Percentiles rank a stretch among this genome's conserved stretches.
Conservation (phyloP, 2,797 vertebrate species). For the Euthynnus affinis region DNA sequence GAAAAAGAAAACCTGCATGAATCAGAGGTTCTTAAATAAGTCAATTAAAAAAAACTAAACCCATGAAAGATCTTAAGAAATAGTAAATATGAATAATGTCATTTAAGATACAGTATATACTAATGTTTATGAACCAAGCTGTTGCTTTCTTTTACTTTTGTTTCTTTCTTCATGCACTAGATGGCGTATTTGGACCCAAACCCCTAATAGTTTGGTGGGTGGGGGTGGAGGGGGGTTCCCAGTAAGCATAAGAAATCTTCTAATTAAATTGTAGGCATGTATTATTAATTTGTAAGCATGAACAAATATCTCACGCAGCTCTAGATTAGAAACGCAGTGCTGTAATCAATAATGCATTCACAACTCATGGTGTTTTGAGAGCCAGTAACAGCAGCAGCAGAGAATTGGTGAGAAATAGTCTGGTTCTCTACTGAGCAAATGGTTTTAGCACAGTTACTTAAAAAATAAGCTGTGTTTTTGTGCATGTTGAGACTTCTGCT, state of each 20-base stretch:
- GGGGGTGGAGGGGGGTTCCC: not conserved
- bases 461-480: not conserved
- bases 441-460: not conserved
- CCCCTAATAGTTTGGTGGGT: not conserved
- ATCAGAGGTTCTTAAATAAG: not conserved
- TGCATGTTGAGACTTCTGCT: not conserved
- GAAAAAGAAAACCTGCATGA: not conserved
- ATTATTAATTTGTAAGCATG: conserved; percentile 43
- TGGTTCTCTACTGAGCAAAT: not conserved
- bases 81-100: not conserved
- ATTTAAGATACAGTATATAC: not conserved
- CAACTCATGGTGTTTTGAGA: conserved; percentile 4
- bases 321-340: conserved; percentile 17
- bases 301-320: conserved; percentile 37
- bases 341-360: conserved; percentile 52
- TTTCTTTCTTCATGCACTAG: conserved; percentile 64
- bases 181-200: conserved; percentile 61
- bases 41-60: too few species aligned
- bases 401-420: conserved; percentile 4
- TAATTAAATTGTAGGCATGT: conserved; percentile 34
- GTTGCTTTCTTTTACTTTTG: not conserved
- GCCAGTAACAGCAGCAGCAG: not conserved
- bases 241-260: conserved; percentile 12
- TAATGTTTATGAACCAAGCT: not conserved
- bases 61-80: not conserved